Base-by-base conservation (phyloP, 2,797 vertebrate species). In the Mergus octosetaceus region DNA sequence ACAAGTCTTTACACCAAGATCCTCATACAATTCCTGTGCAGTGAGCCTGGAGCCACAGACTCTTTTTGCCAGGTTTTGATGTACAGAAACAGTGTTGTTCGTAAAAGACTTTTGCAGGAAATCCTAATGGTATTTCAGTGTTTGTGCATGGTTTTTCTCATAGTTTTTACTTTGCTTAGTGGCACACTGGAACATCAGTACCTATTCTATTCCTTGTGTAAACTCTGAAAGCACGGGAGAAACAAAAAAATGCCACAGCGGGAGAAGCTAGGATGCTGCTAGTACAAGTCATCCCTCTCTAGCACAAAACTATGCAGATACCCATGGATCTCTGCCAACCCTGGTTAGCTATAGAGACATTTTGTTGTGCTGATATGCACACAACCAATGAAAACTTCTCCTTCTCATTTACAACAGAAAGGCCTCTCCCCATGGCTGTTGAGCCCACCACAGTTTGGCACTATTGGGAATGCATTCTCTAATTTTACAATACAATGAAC, bases 401-500 rank as follows among this genome's bases (percentile, higher is more conserved):
- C 13, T 95, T 91, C 53, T 36, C 61, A 53, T 45, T 91, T 74
- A 74, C 45, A 85, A 32, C 66, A 30, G n/a, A 82, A 87, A 83
- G 13, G 11, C 7, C 13, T 79, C 34, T 85, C 34, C 64, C n/a
- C 18, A 10, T 22, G 36, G 21, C 47, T 77, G 13, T 49, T 89
- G 24, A 79, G 7, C 4, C 24, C 30, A 71, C 45, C 39, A 62
- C 20, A 68, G 24, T 70, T 73, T 85, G 75, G 45, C 32, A 9
- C 22, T 58, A 66, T 8, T 2, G 41, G 43, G 58, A 82, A 85
- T 11, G 13, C 14, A 54, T 66, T 11, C 60, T 87, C 71, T 66
- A 79, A 94, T 91, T 95, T 94, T 91, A 85, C 82, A 82, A 65
- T 58, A 85, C 47, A 69, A 66, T 91, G 75, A 93, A 66, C 41